Evolutionary conservation across 2,888 invertebrate species (phyloP).

Genomic region (Drosophila suboccidentalis): DNA sequence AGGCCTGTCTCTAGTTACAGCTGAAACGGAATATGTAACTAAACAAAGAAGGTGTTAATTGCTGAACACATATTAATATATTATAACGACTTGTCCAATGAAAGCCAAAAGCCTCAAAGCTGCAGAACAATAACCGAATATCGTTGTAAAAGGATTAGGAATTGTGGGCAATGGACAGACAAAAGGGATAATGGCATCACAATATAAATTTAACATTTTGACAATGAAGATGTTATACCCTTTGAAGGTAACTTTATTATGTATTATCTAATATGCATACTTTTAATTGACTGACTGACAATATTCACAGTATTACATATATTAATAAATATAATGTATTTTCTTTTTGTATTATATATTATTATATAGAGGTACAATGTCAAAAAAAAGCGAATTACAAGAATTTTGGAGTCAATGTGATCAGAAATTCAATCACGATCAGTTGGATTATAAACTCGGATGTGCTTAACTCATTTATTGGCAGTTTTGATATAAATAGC

Average conservation of each 20-base stretch:
- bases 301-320: too few species aligned
- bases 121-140: background rate
- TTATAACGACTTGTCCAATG: conserved; percentile 21
- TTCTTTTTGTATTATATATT: too few species aligned
- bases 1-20: background rate
- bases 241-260: background rate
- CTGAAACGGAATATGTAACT: background rate
- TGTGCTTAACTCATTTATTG: too few species aligned
- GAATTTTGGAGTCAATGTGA: too few species aligned
- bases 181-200: background rate
- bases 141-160: conserved; percentile 16
- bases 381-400: too few species aligned
- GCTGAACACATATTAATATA: conserved; percentile 10
- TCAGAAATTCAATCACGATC: too few species aligned
- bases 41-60: conserved; percentile 29
- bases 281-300: background rate
- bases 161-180: background rate
- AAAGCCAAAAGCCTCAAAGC: conserved; percentile 5
- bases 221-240: background rate
- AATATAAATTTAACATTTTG: background rate
- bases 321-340: too few species aligned
- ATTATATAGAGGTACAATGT: too few species aligned
- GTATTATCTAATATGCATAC: background rate
- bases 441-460: too few species aligned
- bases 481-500: background rate